Conservation (phyloP, 2,888 invertebrate genomes). For the Lasioglossum leucozonium region DNA sequence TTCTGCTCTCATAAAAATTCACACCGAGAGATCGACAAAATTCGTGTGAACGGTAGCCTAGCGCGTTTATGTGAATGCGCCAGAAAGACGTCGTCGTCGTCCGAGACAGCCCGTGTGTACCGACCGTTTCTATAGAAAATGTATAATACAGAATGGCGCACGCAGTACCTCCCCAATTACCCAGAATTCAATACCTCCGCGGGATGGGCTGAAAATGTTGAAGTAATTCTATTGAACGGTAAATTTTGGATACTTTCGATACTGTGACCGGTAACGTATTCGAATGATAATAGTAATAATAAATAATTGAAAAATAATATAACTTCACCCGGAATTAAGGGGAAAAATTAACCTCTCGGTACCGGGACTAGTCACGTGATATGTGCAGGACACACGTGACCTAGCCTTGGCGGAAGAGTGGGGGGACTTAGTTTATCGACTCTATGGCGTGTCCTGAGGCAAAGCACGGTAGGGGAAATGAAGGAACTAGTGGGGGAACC, state of each 20-base stretch:
- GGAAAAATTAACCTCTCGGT: too few relatives aligned
- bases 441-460: too few relatives aligned
- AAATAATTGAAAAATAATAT: too few relatives aligned
- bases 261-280: background rate
- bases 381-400: too few relatives aligned
- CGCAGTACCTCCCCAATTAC: background rate
- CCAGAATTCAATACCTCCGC: background rate
- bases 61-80: constrained; percentile 1
- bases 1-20: constrained; percentile 6
- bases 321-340: too few relatives aligned
- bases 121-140: background rate
- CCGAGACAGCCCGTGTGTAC: background rate
- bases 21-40: background rate
- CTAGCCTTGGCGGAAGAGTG: too few relatives aligned
- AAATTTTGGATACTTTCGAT: background rate
- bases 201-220: background rate
- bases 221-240: background rate
- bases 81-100: background rate
- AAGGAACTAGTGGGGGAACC: too few relatives aligned
- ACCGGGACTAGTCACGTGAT: too few relatives aligned
- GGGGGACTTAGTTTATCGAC: too few relatives aligned
- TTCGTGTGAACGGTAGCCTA: constrained; percentile 1
- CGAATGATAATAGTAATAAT: too few relatives aligned
- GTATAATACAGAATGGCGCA: constrained; percentile 11
- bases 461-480: too few relatives aligned